These are phyloP conservation scores for Zoanthus gigantus DNA, from an alignment of 92 coral and sea anemone species.

Conservation along the genomic window DNA sequence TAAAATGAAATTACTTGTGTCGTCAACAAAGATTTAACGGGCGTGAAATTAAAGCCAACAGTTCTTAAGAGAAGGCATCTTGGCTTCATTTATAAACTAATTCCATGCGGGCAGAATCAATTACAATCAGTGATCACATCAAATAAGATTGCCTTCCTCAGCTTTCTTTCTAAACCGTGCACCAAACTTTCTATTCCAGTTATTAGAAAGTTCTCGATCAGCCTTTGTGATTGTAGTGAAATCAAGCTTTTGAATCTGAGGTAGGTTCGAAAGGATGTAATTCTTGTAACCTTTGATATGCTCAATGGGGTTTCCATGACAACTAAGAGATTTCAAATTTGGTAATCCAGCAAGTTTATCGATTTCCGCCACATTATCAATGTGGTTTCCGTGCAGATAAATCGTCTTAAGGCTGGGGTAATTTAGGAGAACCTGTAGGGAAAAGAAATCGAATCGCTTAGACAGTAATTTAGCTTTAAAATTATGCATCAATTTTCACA, in stretches of 20 bases:
- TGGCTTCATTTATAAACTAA: too few relatives aligned
- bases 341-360: constrained; percentile 91
- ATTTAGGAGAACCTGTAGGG: constrained; percentile 72
- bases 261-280: constrained; percentile 73
- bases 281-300: constrained; percentile 70
- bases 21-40: too few relatives aligned
- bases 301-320: constrained; percentile 95
- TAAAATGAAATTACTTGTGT: too few relatives aligned
- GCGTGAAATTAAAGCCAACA: too few relatives aligned
- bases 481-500: too few relatives aligned
- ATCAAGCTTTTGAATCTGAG: constrained; percentile 75
- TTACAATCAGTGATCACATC: too few relatives aligned
- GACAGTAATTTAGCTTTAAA: neutral
- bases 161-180: constrained; percentile 34
- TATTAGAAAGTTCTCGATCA: constrained; percentile 67
- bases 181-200: constrained; percentile 51
- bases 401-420: constrained; percentile 84
- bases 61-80: too few relatives aligned
- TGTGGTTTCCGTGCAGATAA: constrained; percentile 83
- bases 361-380: constrained; percentile 78
- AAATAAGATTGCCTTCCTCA: too few relatives aligned
- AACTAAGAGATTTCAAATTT: constrained; percentile 69
- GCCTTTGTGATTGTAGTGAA: constrained; percentile 80
- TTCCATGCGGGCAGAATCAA: too few relatives aligned
- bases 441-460: neutral